A percentile compares a stretch with the other conserved stretches of the same genome.
Conservation (phyloP, 1,140 invertebrate species). For the Aricia agestis region DNA sequence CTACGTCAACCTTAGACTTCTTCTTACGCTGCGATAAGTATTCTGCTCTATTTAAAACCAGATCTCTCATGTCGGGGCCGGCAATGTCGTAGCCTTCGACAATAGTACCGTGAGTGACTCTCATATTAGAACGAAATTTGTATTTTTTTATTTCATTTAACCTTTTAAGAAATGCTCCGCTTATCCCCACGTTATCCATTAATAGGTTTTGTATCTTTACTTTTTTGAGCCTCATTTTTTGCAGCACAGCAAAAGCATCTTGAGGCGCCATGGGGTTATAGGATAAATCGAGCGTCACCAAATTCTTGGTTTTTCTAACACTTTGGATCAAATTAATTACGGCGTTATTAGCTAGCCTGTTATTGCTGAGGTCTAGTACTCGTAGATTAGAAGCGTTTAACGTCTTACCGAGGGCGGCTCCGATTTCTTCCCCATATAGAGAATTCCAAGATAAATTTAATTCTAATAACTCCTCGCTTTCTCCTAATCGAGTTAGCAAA, state of each 20-base stretch:
- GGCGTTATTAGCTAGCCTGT: conserved; percentile 42
- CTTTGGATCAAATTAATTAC: conserved; percentile 33
- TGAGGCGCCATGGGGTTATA: conserved; percentile 62
- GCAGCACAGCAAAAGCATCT: conserved; percentile 50
- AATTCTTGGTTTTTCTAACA: conserved; percentile 47
- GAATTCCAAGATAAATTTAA: conserved; percentile 57
- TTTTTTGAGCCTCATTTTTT: conserved; percentile 35
- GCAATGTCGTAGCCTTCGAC: conserved; percentile 25
- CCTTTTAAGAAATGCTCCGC: conserved; percentile 36
- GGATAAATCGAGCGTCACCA: conserved; percentile 60
- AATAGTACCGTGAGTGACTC: conserved; percentile 46
- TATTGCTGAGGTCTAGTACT: conserved; percentile 51
- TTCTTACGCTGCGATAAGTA: conserved; percentile 42
- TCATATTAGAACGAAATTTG: conserved; percentile 38
- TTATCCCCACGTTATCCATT: conserved; percentile 49
- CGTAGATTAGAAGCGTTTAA: conserved; percentile 38
- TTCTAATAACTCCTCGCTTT: conserved; percentile 43
- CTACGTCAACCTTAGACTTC: conserved; percentile 43
- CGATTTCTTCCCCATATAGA: conserved; percentile 38
- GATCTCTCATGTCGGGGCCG: conserved; percentile 46
- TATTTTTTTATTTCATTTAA: conserved; percentile 35
- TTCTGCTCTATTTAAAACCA: conserved; percentile 49
- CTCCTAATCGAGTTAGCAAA: conserved; percentile 35
- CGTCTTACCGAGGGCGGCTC: conserved; percentile 39
- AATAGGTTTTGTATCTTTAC: conserved; percentile 48